Evolutionary conservation across 2,888 invertebrate species (phyloP).

Genomic region (Gymnocheta viridis): DNA sequence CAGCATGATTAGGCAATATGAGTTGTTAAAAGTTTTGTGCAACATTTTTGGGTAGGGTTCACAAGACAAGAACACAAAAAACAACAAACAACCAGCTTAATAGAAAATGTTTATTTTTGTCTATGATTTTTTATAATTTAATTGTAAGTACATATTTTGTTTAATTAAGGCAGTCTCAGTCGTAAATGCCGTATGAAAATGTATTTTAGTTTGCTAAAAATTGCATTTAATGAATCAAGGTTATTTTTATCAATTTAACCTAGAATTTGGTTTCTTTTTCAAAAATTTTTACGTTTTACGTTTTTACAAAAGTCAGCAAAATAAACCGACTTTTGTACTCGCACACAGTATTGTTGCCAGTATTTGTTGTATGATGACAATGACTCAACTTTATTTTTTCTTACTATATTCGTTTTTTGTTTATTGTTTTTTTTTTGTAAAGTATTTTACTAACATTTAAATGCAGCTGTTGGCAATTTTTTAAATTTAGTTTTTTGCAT

Average conservation of each 20-base stretch:
- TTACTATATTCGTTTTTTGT: background rate
- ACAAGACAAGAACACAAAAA: conserved; percentile 25
- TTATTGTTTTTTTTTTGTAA: background rate
- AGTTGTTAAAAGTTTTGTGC: conserved; percentile 45
- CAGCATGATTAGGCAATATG: conserved; percentile 41
- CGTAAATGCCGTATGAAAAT: background rate
- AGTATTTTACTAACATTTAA: conserved; percentile 33
- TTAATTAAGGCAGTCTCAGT: conserved; percentile 34
- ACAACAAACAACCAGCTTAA: background rate
- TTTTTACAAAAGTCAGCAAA: background rate
- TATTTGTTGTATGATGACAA: conserved; percentile 47
- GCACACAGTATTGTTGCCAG: background rate
- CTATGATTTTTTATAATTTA: background rate
- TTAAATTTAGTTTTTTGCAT: conserved; percentile 16
- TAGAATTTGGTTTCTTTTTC: conserved; percentile 48
- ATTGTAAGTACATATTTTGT: conserved; percentile 31
- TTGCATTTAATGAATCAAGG: conserved; percentile 55
- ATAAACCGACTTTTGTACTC: conserved; percentile 35
- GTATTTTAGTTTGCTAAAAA: conserved; percentile 28
- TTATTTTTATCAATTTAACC: conserved; percentile 50
- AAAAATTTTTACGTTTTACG: background rate
- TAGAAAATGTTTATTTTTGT: conserved; percentile 5
- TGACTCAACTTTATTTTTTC: conserved; percentile 40
- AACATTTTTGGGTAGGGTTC: conserved; percentile 51
- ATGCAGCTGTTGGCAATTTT: conserved; percentile 63